Base-by-base conservation (phyloP, 2,888 invertebrate genomes). In the Hypomecis atomaria region DNA sequence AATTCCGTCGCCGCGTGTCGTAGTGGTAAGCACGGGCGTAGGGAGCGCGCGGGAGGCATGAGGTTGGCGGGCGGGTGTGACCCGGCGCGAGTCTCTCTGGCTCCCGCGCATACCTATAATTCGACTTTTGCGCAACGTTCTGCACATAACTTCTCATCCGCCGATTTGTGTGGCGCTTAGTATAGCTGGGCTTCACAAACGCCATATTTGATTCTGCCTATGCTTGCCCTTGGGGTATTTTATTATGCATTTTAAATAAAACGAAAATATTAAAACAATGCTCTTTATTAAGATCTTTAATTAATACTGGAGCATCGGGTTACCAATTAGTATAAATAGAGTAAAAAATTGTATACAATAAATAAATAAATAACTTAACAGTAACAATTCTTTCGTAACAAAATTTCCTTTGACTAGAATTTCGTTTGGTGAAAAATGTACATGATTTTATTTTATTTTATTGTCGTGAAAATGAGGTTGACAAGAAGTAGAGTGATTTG, bases 311-410 rank as follows among this genome's bases (percentile, higher is more conserved):
- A 90, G 90, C 87, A 87, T 79, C 76, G 54, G 52, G 70, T 69
- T 84, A 86, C 85, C 81, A 85, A 87, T 89, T 81, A 82, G 78
- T 85, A 81, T 84, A 80, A 84, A 82, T 86, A 88, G 83, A 85
- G 82, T 87, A 89, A 85, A 90, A 87, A 89, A 84, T 72, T 87
- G 85, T 90, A 86, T 87, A 88, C 80, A 88, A 88, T 88, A 88
- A 85, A 88, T 85, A 86, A 88, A 87, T 88, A 88, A 85, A 88
- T 86, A 86, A 78, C 85, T 88, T 89, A 88, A 83, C 76, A 83
- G 62, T 85, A 87, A 84, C 79, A 85, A 86, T 80, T 79, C 70
- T 73, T 78, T 83, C 81, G 80, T 83, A 76, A 81, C 74, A 75
- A 82, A 82, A 74, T 72, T 62, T 66, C 70, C 62, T 76, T 74